Conservation (phyloP, 2,797 vertebrate species). For the Rhinichthys osculus region DNA sequence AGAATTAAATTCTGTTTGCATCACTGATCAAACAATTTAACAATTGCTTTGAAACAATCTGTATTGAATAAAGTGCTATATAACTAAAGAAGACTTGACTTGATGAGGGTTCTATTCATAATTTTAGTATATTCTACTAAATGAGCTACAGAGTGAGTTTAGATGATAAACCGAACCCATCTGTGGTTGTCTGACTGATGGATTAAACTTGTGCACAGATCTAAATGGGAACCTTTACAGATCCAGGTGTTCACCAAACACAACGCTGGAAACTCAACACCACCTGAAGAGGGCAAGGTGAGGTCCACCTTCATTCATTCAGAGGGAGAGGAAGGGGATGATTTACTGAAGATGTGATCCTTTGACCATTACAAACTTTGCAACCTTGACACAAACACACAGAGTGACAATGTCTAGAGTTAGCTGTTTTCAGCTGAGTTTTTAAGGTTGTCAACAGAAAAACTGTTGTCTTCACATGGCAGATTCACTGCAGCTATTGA, state of each 20-base stretch:
- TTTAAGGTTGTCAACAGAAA: neutral
- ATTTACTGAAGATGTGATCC: slow-evolving; percentile 3
- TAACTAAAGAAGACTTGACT: neutral
- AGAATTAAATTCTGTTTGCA: neutral
- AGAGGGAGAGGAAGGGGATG: neutral
- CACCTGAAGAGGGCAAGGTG: neutral
- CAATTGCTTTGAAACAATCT: neutral
- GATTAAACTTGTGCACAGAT: neutral
- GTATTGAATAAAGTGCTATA: neutral
- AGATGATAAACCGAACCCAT: neutral
- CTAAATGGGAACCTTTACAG: neutral
- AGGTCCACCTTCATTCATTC: slow-evolving; percentile 22
- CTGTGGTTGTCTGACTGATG: no score
- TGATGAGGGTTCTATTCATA: neutral
- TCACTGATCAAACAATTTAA: neutral
- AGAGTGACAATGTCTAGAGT: neutral
- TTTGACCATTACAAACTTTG: neutral
- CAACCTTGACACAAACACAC: slow-evolving; percentile 4
- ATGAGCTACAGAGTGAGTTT: neutral
- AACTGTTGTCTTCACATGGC: neutral
- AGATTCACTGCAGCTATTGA: slow-evolving; percentile 7
- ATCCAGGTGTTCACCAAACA: slow-evolving; percentile 41
- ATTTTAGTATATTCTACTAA: neutral
- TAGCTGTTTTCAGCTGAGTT: neutral
- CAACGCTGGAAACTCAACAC: slow-evolving; percentile 41